Evolutionary conservation across 2,797 vertebrate species (phyloP).

Genomic region (Lacerta bilineata): DNA sequence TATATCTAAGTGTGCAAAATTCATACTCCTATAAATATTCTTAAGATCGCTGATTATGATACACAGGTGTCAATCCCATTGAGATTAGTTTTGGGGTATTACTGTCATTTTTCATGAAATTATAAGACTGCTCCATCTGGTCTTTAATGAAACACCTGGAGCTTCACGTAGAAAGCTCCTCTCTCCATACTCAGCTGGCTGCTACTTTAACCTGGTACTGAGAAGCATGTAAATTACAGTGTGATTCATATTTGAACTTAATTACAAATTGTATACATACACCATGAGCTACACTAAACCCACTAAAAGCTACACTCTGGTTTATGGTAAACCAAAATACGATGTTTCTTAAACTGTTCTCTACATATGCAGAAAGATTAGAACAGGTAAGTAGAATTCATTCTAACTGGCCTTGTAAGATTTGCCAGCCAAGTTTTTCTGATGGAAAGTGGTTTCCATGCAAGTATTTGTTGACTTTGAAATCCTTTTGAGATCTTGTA

Average conservation of each 20-base stretch:
- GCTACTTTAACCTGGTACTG: background rate
- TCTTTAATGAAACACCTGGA: slow-evolving; percentile 53
- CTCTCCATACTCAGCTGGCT: background rate
- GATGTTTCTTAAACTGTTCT: background rate
- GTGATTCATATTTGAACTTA: background rate
- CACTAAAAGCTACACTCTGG: background rate
- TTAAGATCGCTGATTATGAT: background rate
- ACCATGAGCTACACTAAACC: background rate
- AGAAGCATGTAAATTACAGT: background rate
- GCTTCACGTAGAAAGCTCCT: slow-evolving; percentile 37
- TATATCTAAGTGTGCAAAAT: no score
- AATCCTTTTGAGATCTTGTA: background rate
- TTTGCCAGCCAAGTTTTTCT: background rate
- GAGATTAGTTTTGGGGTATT: slow-evolving; percentile 50
- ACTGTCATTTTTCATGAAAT: slow-evolving; percentile 47
- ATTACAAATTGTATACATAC: background rate
- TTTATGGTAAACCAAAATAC: slow-evolving; percentile 1
- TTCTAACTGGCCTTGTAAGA: background rate
- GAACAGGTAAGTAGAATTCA: background rate
- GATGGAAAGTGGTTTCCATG: background rate
- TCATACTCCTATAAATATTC: background rate
- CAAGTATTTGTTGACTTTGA: background rate
- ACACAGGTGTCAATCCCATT: background rate
- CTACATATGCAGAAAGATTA: background rate
- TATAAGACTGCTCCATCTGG: slow-evolving; percentile 40